Percentiles rank a stretch among this genome's conserved stretches.
phyloP scores from a whole-genome alignment of 2,888 invertebrate genomes.

The Vannuccia rotundouncinata region DNA sequence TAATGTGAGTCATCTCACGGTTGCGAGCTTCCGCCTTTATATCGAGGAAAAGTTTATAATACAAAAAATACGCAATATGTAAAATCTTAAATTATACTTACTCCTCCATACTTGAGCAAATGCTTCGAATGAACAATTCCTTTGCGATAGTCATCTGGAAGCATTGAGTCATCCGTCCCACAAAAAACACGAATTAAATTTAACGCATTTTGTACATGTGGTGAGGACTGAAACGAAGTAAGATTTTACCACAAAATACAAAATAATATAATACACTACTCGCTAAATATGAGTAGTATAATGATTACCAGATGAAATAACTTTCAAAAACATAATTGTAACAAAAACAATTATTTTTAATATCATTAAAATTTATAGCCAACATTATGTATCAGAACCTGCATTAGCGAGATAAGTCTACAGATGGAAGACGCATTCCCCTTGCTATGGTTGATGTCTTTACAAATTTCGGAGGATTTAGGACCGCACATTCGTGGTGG shows the following conservation, averaged over 20 bases:
- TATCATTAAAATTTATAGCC: too few relatives aligned
- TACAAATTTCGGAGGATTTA: neutral
- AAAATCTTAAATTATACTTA: constrained; percentile 45
- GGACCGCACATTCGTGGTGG: constrained; percentile 12
- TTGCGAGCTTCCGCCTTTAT: constrained; percentile 56
- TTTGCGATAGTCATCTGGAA: constrained; percentile 17
- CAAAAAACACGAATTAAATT: constrained; percentile 29
- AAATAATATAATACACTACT: too few relatives aligned
- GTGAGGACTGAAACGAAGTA: neutral
- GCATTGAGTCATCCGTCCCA: constrained; percentile 44
- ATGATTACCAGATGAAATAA: too few relatives aligned
- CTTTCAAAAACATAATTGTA: too few relatives aligned
- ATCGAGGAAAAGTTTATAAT: neutral
- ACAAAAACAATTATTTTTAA: too few relatives aligned
- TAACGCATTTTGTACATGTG: constrained; percentile 8
- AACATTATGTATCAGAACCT: too few relatives aligned
- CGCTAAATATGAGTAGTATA: too few relatives aligned
- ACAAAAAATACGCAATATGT: too few relatives aligned
- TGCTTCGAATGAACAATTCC: constrained; percentile 54
- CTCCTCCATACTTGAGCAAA: constrained; percentile 50
- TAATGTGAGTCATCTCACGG: constrained; percentile 52
- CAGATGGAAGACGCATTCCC: neutral
- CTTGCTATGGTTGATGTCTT: neutral
- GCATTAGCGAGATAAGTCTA: neutral
- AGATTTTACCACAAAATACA: too few relatives aligned